Evolutionary conservation across 2,113 vertebrate genomes (phyloP), one percentile per base, ranked within the genome.

Genomic region (Takifugu flavidus): DNA sequence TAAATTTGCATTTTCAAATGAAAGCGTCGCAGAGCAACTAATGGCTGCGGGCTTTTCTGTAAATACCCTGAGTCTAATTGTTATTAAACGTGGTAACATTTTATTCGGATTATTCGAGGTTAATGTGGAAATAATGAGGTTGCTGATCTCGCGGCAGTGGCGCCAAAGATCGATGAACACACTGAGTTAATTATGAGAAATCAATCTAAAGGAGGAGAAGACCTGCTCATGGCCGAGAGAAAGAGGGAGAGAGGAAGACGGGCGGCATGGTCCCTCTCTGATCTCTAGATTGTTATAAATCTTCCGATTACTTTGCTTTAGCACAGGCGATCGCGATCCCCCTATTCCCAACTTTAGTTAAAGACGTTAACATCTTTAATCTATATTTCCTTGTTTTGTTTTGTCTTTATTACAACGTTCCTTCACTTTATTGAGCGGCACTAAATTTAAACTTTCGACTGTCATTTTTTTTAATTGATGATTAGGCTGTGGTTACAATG

Each of bases 171-270:
- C 88, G 79, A 91, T 90, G 78, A 71, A 85, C 79, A 83, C 88
- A 85, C 74, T 75, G 80, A 90, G 85, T 91, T 91, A 88, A 91
- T 91, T 90, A 87, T 74, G 86, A 82, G 72, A 88, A 91, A 91
- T 91, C 89, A 88, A 90, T 91, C 89, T 88, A 88, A 73, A 82
- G 68, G 70, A 46, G 56, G 70, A 46, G 62, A 65, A 28, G 57
- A 13, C 7, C 31, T 34, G 31, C 31, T 34, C 31, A 1, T 34
- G 31, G 14, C 13, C 14, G 15, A 14, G 15, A 47, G 45, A 47
- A 13, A 4, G 34, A 10, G 5, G 11, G 8, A 7, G 50, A 13
- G 44, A 45, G 2, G 31, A 34, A 34, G 31, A 34, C 8, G 31
- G 31, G 4, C 8, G 31, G 31, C 31, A 4, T 7, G 8, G 1